Evolutionary conservation across 2,797 vertebrate genomes (phyloP), one percentile per base, ranked within the genome.

Genomic region (Cygnus olor): DNA sequence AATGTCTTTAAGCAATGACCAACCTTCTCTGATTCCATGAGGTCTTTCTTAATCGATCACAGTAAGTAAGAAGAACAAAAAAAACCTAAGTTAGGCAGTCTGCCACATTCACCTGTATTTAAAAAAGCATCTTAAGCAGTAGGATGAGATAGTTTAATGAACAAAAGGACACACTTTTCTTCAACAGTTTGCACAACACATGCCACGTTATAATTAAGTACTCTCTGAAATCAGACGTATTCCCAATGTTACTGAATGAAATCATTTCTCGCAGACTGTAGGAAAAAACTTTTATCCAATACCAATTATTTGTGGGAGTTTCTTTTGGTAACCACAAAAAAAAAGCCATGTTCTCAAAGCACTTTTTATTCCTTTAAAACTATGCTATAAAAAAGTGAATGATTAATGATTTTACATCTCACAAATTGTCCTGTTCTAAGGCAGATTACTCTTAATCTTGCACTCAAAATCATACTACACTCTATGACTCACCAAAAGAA

Each of bases 331-430:
- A 58, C 19, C 15, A 69, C 66, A 77, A 56, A 88, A 91, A 91
- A 47, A 45, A 85, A 68, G 18, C 5, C 28, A 27, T 8, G 3
- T 42, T 90, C 22, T 28, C 73, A 84, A 64, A 69, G 58, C 2
- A 53, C 66, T 85, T 89, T 34, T 21, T 69, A 93, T 84, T 76
- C 34, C 28, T 89, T 93, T 92, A 92, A 81, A 96, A 76, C 20
- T 76, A 30, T 22, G 9, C 60, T 70, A 65, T 42, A 76, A 91
- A 88, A 14, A 1, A 8, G 11, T 20, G 45, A 88, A 69, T 24
- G 18, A 94, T 83, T 80, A 86, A 93, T 32, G 34, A 84, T 36
- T 90, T 93, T 84, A 63, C 42, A 65, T 88, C 92, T 93, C 45
- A 79, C 42, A 89, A 80, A 58, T 63, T 87, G 51, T 42, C 38